Percentiles rank a stretch among this genome's conserved stretches.
These are phyloP conservation scores for Tenthredo livida DNA, from an alignment of 2,888 invertebrate genomes.

Conservation along the genomic window DNA sequence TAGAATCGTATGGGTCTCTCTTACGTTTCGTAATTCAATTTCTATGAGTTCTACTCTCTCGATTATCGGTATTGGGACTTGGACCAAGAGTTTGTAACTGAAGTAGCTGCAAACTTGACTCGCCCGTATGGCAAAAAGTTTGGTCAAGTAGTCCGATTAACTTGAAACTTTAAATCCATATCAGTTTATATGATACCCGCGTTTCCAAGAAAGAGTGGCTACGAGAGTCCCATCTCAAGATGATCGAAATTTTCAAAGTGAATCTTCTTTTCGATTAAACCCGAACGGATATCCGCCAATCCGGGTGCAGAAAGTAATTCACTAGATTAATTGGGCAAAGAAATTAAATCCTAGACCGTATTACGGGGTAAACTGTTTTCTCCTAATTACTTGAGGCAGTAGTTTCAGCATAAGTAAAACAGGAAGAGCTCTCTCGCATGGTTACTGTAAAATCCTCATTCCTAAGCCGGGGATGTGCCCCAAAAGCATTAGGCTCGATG, in stretches of 20 bases:
- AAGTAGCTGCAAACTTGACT: slow-evolving; percentile 10
- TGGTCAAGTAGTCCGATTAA: slow-evolving; percentile 12
- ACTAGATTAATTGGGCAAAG: neutral
- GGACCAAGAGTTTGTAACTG: slow-evolving; percentile 1
- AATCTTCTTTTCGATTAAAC: slow-evolving; percentile 13
- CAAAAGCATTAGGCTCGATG: slow-evolving; percentile 22
- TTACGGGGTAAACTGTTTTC: neutral
- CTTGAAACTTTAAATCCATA: slow-evolving; percentile 9
- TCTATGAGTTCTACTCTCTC: slow-evolving; percentile 10
- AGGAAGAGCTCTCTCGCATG: neutral
- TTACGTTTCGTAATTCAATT: slow-evolving; percentile 18
- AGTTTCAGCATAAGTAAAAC: neutral
- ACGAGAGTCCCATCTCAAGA: neutral
- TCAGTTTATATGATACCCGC: slow-evolving; percentile 9
- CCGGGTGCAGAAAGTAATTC: neutral
- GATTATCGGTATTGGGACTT: neutral
- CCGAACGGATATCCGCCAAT: neutral
- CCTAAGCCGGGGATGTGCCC: neutral
- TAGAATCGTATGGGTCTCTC: neutral
- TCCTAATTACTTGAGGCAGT: neutral
- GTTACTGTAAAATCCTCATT: slow-evolving; percentile 11
- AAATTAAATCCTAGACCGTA: neutral
- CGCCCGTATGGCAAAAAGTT: slow-evolving; percentile 17
- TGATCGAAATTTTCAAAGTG: neutral
- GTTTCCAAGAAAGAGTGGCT: neutral